Base-by-base conservation (phyloP, 2,888 invertebrate species). In the Rotaria magnacalcarata region DNA sequence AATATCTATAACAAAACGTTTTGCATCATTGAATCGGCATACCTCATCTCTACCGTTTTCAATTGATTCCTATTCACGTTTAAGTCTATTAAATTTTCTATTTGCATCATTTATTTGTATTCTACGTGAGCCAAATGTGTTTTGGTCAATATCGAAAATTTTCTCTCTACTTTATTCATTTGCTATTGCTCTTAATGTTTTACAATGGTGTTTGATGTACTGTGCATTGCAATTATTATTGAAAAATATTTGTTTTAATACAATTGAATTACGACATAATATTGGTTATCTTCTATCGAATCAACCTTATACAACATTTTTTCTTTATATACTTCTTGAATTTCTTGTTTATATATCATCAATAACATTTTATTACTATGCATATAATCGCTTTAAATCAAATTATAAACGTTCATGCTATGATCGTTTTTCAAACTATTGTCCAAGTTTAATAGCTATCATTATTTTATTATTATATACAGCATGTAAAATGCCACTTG, bases 401-500 rank as follows among this genome's bases (percentile, higher is more conserved):
- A 54, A 54, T 54, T 54, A 7, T 54, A 54, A 54, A 54, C 19
- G 21, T 21, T 34, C 67, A 67, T 80, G 41, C n/a, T 80, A 47
- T 24, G 80, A 80, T 47, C 43, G 47, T 47, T 80, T 47, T 47
- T 80, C 80, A 80, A n/a, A 80, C 47, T 80, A 80, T 80, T 80
- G 80, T 47, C 80, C 80, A 80, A 80, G 80, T 80, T 80, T 80
- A 80, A 80, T 80, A 41, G 80, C 41, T 24, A 80, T 80, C 7
- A 47, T 80, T 47, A 43, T 80, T 47, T 47, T 80, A 47, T n/a
- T 80, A 47, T 47, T 80, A 47, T 80, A 47, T n/a, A 80, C 80
- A 24, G 47, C 80, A 47, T 80, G 80, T 80, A 80, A 80, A 80
- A 80, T 80, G 43, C 80, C 80, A 80, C n/a, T 80, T 11, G 47